Conservation (phyloP, 2,797 vertebrate species). For the Notoglanidium macrostoma region DNA sequence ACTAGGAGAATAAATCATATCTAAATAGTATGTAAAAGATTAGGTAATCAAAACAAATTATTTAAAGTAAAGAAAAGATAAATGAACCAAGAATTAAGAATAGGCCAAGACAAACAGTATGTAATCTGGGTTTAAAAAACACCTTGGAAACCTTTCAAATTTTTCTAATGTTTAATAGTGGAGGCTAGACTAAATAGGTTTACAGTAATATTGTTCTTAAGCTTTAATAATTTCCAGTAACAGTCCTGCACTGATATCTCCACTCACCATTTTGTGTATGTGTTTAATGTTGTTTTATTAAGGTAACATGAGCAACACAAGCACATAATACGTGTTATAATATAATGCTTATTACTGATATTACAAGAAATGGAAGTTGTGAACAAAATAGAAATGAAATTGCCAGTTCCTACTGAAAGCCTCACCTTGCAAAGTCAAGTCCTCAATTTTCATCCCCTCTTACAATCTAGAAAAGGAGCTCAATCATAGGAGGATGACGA, state of each 20-base stretch:
- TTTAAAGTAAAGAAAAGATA: not conserved
- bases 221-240: conserved; percentile 21
- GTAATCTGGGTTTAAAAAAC: conserved; percentile 1
- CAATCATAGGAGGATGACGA: conserved; percentile 80
- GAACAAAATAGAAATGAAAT: conserved; percentile 57
- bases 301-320: conserved; percentile 13
- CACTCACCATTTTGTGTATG: not conserved
- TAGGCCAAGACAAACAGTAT: not conserved
- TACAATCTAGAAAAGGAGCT: conserved; percentile 75
- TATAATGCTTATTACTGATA: conserved; percentile 41
- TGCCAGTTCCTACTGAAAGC: conserved; percentile 48
- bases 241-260: not conserved
- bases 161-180: conserved; percentile 7
- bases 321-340: conserved; percentile 29
- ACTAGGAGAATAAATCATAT: not conserved
- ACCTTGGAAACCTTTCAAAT: not conserved
- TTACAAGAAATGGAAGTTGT: conserved; percentile 27
- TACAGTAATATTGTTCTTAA: conserved; percentile 2
- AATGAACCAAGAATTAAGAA: not conserved
- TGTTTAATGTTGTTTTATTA: conserved; percentile 19
- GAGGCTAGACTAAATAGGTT: not conserved
- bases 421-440: conserved; percentile 74
- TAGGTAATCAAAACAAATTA: not conserved
- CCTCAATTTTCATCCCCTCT: conserved; percentile 78
- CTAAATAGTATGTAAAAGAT: not conserved